Evolutionary conservation across 2,888 invertebrate genomes (phyloP), one percentile per base, ranked within the genome.

Genomic region (Tinea trinotella): DNA sequence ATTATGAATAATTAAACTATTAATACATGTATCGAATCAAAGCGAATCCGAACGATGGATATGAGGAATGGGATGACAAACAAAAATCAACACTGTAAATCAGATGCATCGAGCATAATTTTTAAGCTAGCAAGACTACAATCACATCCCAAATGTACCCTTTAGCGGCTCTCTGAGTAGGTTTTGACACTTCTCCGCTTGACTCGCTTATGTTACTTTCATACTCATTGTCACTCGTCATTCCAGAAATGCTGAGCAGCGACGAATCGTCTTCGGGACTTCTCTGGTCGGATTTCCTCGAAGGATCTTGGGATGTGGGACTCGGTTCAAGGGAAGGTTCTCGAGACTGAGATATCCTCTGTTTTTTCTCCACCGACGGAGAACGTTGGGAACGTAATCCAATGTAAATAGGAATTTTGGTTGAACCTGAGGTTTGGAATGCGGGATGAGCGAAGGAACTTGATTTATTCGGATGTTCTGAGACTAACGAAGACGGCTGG

Each of bases 401-500:
- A 65, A 90, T 88, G 77, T 90, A 92, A 58, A 92, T 89, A 60
- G 92, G 93, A 71, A 92, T 92, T 87, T 91, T 90, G 68, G 92
- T 90, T 70, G 91, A 90, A 59, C 90, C 89, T 74, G 88, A 89
- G 64, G 87, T 87, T 73, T 88, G 85, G 76, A 83, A 83, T 74
- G 82, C 83, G 58, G 86, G 81, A 77, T 87, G 87, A 76, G 81
- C 81, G 61, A 87, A 84, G 64, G 84, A 79, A 63, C 74, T 60
- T 68, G 86, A 82, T 67, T 83, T 84, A 22, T 56, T 57, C 15
- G 79, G 84, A 67, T 74, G 75, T 67, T 84, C 85, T 58, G 80
- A 81, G 19, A 76, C 83, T 74, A 84, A 71, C 56, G 86, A 87
- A n/a, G 84, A 84, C 62, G 84, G 85, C 71, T 87, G 86, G 76